A percentile compares a stretch with the other conserved stretches of the same genome.
These are phyloP conservation scores for Gymnosoma rotundatum DNA, from an alignment of 2,888 invertebrate genomes.

Conservation along the genomic window DNA sequence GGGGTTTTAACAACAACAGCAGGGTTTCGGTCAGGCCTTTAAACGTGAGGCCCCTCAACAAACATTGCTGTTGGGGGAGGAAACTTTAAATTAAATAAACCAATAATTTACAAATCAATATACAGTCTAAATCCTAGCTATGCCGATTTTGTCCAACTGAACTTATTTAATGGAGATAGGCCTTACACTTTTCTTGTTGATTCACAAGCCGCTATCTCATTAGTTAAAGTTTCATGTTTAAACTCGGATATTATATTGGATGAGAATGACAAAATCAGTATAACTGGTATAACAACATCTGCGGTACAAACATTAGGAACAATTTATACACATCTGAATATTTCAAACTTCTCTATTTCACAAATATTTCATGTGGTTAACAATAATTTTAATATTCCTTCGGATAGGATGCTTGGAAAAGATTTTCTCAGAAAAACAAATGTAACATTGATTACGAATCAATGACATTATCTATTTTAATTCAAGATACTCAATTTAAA, in stretches of 20 bases:
- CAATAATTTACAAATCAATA: not conserved
- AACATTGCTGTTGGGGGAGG: conserved; percentile 5
- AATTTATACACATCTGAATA: not conserved
- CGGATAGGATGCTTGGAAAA: not conserved
- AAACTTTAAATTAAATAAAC: not conserved
- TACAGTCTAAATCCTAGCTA: not conserved
- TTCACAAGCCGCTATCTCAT: conserved; percentile 5
- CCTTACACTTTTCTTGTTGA: not conserved
- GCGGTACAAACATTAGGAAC: not conserved
- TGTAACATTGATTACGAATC: too few relatives aligned
- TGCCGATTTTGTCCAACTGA: not conserved
- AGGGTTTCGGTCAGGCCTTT: not conserved
- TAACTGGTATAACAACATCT: conserved; percentile 9
- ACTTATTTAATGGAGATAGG: not conserved
- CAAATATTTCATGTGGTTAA: conserved; percentile 10
- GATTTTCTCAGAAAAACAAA: conserved; percentile 4
- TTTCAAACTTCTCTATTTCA: conserved; percentile 3
- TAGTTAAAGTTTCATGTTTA: conserved; percentile 17
- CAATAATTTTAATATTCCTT: conserved; percentile 1
- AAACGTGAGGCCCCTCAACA: conserved; percentile 33
- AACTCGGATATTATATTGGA: not conserved
- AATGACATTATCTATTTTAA: too few relatives aligned
- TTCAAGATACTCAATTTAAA: too few relatives aligned
- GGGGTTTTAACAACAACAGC: too few relatives aligned
- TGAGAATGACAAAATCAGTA: not conserved